phyloP scores from a whole-genome alignment of 2,888 invertebrate species.

The Athetis lepigone region DNA sequence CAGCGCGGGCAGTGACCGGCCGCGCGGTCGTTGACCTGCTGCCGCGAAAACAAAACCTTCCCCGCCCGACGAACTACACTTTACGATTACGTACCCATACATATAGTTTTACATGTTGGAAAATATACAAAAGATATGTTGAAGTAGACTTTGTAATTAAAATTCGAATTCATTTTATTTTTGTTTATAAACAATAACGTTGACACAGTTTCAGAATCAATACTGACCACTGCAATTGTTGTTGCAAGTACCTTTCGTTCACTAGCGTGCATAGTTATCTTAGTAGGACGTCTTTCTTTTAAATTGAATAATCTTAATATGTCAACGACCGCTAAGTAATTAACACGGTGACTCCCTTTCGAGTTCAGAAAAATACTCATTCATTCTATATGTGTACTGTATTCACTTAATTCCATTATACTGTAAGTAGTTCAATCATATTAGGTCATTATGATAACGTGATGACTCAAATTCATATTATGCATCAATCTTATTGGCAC shows the following conservation, averaged over 20 bases:
- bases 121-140: not conserved
- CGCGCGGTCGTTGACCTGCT: conserved; percentile 85
- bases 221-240: conserved; percentile 32
- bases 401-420: conserved; percentile 69
- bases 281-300: conserved; percentile 52
- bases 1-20: conserved; percentile 89
- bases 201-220: conserved; percentile 20
- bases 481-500: conserved; percentile 23
- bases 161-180: conserved; percentile 9
- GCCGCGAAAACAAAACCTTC: conserved; percentile 89
- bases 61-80: conserved; percentile 68
- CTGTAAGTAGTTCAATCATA: conserved; percentile 68
- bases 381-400: conserved; percentile 69
- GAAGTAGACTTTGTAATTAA: conserved; percentile 21
- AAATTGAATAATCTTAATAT: conserved; percentile 73
- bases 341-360: conserved; percentile 85
- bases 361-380: conserved; percentile 74
- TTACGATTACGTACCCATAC: conserved; percentile 57
- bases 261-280: conserved; percentile 25
- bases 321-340: conserved; percentile 81
- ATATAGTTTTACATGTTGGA: conserved; percentile 8
- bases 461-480: conserved; percentile 55
- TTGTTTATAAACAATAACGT: conserved; percentile 31
- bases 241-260: conserved; percentile 7
- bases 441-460: conserved; percentile 75